phyloP scores from a whole-genome alignment of 2,888 invertebrate species.

The Argynnis bischoffii region DNA sequence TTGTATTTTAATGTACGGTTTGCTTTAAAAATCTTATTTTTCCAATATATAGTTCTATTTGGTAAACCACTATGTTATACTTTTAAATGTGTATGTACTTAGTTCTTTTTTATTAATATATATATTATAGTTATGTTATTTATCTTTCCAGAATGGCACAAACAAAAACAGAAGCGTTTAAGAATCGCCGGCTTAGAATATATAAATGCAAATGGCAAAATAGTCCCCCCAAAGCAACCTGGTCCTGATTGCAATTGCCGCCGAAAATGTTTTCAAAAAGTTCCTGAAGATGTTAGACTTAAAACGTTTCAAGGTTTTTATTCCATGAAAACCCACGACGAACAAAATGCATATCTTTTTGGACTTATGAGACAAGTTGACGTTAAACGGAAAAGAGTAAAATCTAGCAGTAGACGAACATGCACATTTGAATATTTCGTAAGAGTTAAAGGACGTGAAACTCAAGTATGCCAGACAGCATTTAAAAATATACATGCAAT shows the following conservation, averaged over 20 bases:
- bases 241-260: conserved; percentile 81
- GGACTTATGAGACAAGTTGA: conserved; percentile 82
- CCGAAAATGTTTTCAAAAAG: conserved; percentile 76
- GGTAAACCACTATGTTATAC: background rate
- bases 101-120: background rate
- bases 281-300: conserved; percentile 74
- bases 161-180: conserved; percentile 81
- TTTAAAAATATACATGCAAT: conserved; percentile 83
- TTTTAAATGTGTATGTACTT: background rate
- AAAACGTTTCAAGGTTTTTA: conserved; percentile 82
- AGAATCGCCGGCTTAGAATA: conserved; percentile 81
- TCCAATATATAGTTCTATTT: background rate
- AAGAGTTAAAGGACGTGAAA: conserved; percentile 79
- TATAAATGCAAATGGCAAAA: conserved; percentile 81
- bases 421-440: conserved; percentile 83
- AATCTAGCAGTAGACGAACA: conserved; percentile 77
- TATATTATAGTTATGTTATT: conserved; percentile 6
- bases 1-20: background rate
- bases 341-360: conserved; percentile 82
- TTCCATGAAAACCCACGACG: conserved; percentile 81
- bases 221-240: conserved; percentile 80
- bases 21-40: conserved; percentile 8
- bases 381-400: conserved; percentile 80
- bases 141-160: conserved; percentile 79
- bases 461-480: conserved; percentile 82